Evolutionary conservation across 2,888 invertebrate species (phyloP).

Genomic region (Chaitophorus viminalis): DNA sequence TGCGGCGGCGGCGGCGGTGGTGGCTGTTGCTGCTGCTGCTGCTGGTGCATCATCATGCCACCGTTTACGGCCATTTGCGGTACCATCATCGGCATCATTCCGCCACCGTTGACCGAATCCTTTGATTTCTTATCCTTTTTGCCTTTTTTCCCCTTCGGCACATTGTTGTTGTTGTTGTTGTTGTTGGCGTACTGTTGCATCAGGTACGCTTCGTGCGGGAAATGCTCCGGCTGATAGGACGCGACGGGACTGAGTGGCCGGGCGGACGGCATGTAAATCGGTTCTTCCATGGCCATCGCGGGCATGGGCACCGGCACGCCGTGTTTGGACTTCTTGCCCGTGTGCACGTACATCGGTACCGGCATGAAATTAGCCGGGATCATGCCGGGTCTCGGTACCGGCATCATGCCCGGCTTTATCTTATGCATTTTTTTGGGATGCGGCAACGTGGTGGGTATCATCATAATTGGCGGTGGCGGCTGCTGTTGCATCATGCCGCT

Average conservation of each 20-base stretch:
- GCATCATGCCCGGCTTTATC: conserved; percentile 70
- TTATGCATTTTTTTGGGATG: conserved; percentile 64
- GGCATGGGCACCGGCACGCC: conserved; percentile 67
- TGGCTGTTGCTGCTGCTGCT: conserved; percentile 66
- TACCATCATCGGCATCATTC: conserved; percentile 64
- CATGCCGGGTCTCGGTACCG: conserved; percentile 68
- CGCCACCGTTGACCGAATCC: conserved; percentile 34
- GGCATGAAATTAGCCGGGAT: conserved; percentile 65
- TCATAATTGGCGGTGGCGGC: conserved; percentile 67
- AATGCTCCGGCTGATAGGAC: conserved; percentile 73
- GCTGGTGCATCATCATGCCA: conserved; percentile 64
- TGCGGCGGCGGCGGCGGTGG: conserved; percentile 64
- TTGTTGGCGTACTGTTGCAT: conserved; percentile 73
- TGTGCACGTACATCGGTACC: conserved; percentile 66
- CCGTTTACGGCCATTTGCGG: conserved; percentile 66
- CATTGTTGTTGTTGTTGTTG: conserved; percentile 69
- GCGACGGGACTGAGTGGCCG: conserved; percentile 72
- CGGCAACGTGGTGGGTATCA: conserved; percentile 65
- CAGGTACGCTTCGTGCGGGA: conserved; percentile 72
- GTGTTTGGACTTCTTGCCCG: conserved; percentile 65
- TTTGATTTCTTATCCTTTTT: conserved; percentile 63
- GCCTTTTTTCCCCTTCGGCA: conserved; percentile 66
- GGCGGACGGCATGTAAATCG: conserved; percentile 72
- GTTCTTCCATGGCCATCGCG: conserved; percentile 67
- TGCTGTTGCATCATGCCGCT: conserved; percentile 47